Conservation (phyloP, 1,140 invertebrate genomes). For the Magallana angulata region DNA sequence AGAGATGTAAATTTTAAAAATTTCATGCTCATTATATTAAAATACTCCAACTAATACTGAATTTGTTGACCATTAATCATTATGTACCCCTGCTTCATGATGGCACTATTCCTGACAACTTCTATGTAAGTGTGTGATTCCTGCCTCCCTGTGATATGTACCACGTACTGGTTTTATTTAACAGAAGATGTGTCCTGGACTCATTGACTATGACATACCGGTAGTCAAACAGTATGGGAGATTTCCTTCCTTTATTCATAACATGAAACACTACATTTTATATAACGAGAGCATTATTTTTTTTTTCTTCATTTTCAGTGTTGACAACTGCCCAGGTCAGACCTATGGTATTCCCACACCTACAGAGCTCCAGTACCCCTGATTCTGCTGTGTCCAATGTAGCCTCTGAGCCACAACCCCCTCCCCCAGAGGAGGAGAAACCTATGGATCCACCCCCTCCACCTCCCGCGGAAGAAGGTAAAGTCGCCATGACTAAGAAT, state of each 20-base stretch:
- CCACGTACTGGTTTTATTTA: too few relatives aligned
- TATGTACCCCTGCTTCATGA: background rate
- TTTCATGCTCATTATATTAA: background rate
- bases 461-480: background rate
- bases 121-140: too few relatives aligned
- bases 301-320: slow-evolving; percentile 49
- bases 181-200: too few relatives aligned
- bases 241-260: background rate
- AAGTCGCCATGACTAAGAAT: background rate
- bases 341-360: slow-evolving; percentile 60
- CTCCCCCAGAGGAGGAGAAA: background rate
- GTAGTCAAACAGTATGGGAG: background rate
- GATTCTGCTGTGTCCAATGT: slow-evolving; percentile 34
- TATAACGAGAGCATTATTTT: too few relatives aligned
- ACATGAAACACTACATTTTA: too few relatives aligned
- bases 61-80: background rate
- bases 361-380: slow-evolving; percentile 7
- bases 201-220: too few relatives aligned
- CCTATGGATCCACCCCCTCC: slow-evolving; percentile 14
- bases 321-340: slow-evolving; percentile 63
- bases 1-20: background rate
- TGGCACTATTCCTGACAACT: too few relatives aligned
- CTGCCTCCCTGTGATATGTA: background rate
- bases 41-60: background rate
- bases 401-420: background rate